These are phyloP conservation scores for Trogon melanurus DNA, from an alignment of 2,113 vertebrate genomes.

Conservation along the genomic window DNA sequence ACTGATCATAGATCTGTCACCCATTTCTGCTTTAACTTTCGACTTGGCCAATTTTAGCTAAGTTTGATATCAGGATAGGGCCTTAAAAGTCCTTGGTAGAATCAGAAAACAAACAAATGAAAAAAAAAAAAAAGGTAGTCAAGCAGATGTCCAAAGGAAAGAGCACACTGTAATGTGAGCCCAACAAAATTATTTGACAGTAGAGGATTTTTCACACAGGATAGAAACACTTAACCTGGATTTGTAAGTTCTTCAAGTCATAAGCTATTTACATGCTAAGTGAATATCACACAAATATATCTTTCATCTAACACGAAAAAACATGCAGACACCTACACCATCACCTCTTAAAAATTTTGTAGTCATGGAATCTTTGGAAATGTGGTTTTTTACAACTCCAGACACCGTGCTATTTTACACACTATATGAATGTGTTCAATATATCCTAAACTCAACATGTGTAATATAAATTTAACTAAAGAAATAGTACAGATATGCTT, in stretches of 20 bases:
- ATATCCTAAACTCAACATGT: background rate
- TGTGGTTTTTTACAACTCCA: background rate
- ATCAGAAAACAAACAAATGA: background rate
- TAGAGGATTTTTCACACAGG: background rate
- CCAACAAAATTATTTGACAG: background rate
- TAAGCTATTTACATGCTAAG: background rate
- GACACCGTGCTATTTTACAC: background rate
- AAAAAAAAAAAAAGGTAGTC: accelerated
- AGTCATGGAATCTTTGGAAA: background rate
- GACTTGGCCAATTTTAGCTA: background rate
- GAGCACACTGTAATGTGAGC: background rate
- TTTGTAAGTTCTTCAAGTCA: background rate
- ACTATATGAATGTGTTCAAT: background rate
- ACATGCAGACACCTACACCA: background rate
- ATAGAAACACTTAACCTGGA: background rate
- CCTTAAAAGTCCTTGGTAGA: background rate
- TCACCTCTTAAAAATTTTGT: background rate
- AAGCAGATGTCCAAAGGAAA: background rate
- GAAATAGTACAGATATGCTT: background rate
- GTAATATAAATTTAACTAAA: background rate
- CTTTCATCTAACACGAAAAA: background rate
- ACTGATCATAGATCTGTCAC: background rate
- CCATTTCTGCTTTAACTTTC: background rate
- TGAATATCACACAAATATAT: background rate
- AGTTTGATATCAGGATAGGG: background rate